Percentiles rank a stretch among this genome's conserved stretches.
Conservation (phyloP, 2,797 vertebrate genomes). For the Sternotherus odoratus region DNA sequence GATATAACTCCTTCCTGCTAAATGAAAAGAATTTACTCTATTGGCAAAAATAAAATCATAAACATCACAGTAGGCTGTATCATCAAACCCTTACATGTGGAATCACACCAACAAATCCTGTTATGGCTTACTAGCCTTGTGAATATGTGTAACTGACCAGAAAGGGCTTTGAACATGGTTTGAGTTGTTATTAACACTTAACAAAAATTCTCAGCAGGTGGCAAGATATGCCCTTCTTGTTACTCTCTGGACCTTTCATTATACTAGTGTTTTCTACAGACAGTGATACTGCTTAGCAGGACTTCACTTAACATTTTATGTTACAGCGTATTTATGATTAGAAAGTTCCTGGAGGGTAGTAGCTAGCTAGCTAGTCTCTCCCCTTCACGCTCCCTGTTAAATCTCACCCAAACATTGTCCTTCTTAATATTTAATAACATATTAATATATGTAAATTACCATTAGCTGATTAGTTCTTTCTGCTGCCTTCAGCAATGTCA, state of each 20-base stretch:
- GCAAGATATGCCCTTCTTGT: not conserved
- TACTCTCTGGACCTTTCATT: not conserved
- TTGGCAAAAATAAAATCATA: not conserved
- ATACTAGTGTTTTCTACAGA: not conserved
- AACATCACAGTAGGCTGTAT: conserved; percentile 14
- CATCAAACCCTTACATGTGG: not conserved
- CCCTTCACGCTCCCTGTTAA: not conserved
- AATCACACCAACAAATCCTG: not conserved
- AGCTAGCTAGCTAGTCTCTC: not conserved
- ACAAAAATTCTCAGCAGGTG: not conserved
- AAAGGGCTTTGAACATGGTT: not conserved
- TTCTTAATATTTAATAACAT: conserved; percentile 53
- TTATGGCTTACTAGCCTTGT: conserved; percentile 21
- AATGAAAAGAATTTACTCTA: not conserved
- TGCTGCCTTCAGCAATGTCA: conserved; percentile 28
- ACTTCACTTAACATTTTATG: not conserved
- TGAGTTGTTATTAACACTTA: not conserved
- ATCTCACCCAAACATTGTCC: not conserved
- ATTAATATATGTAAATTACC: conserved; percentile 16
- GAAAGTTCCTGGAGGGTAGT: not conserved
- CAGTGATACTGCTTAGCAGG: not conserved
- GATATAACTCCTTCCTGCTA: not conserved
- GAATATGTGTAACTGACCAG: not conserved
- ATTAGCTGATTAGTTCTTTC: conserved; percentile 31
- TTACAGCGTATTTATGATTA: not conserved